A percentile compares a stretch with the other conserved stretches of the same genome.
Evolutionary conservation across 2,113 vertebrate species (phyloP).

Genomic region (Osmerus eperlanus): DNA sequence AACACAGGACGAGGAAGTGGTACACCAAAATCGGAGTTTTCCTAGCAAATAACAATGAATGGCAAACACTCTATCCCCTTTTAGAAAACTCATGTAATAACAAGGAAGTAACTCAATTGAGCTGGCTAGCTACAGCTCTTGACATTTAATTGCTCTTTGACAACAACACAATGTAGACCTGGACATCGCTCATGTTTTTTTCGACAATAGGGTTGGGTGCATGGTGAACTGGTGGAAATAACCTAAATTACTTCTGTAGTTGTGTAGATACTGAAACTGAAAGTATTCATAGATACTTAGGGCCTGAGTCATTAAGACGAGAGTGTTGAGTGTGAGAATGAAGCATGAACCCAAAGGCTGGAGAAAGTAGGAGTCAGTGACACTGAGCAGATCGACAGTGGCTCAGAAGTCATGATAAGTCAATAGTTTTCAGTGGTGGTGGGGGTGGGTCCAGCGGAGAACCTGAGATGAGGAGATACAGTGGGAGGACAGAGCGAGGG

Average conservation of each 20-base stretch:
- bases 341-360: conserved; percentile 22
- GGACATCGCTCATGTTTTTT: no score
- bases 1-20: conserved; percentile 34
- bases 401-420: conserved; percentile 25
- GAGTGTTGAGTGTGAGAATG: background rate
- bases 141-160: no score
- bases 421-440: background rate
- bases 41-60: conserved; percentile 28
- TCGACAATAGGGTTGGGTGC: no score
- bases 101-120: conserved; percentile 11
- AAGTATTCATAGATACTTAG: no score
- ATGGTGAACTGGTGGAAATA: no score
- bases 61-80: conserved; percentile 26
- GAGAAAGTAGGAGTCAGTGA: conserved; percentile 16
- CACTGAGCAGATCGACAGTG: conserved; percentile 42
- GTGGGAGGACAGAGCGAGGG: background rate
- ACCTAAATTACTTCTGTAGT: no score
- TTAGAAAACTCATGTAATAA: conserved; percentile 15
- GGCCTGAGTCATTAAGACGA: background rate
- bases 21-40: background rate
- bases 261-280: no score
- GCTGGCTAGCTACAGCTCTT: background rate
- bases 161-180: no score
- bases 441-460: no score
- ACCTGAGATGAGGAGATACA: background rate